Percentiles rank a stretch among this genome's conserved stretches.
Evolutionary conservation across 2,888 invertebrate species (phyloP).

Genomic region (Encarsia formosa): DNA sequence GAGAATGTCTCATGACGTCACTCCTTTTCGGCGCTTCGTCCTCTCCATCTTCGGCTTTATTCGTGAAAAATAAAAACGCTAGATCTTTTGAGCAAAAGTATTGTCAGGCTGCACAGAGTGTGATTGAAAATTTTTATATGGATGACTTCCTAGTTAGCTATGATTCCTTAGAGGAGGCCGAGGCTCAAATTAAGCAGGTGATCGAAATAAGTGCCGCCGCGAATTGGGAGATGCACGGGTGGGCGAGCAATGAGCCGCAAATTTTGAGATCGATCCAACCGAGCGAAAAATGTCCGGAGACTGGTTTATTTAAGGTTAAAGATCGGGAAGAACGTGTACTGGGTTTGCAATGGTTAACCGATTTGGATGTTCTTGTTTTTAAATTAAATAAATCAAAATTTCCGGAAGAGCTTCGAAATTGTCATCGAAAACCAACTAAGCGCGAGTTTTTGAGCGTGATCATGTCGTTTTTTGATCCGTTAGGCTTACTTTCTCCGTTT

Average conservation of each 20-base stretch:
- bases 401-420: not conserved
- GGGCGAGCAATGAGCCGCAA: conserved; percentile 30
- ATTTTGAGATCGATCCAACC: no score
- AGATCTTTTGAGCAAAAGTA: conserved; percentile 16
- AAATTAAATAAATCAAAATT: not conserved
- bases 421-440: conserved; percentile 1
- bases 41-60: conserved; percentile 22
- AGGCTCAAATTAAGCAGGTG: conserved; percentile 21
- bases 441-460: conserved; percentile 4
- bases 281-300: no score
- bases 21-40: conserved; percentile 31
- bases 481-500: conserved; percentile 5
- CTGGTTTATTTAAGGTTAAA: no score
- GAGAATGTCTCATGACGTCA: conserved; percentile 30
- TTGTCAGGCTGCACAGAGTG: conserved; percentile 31
- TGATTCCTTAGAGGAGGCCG: conserved; percentile 29
- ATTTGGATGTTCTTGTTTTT: not conserved
- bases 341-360: conserved; percentile 9
- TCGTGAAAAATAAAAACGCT: conserved; percentile 36
- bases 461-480: conserved; percentile 9
- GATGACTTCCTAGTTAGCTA: conserved; percentile 29
- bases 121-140: conserved; percentile 35
- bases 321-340: conserved; percentile 16
- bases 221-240: conserved; percentile 30
- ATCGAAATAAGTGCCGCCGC: conserved; percentile 23